Base-by-base conservation (phyloP, 2,888 invertebrate genomes). In the Epirrita christyi region DNA sequence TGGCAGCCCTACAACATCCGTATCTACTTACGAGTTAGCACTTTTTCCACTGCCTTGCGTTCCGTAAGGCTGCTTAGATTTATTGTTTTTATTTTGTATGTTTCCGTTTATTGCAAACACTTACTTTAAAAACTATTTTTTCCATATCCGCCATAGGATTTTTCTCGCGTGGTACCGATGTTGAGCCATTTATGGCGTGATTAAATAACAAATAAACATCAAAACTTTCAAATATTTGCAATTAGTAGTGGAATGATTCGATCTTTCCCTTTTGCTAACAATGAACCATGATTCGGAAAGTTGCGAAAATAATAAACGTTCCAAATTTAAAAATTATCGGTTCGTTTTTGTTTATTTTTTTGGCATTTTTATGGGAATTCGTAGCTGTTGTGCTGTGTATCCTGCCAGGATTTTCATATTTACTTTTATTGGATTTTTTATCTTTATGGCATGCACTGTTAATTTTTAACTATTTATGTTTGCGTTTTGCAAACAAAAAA, bases 21-120 rank as follows among this genome's bases (percentile, higher is more conserved):
- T 6, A 14, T 14, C 15, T 28, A 72, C 72, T 70, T 72, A 53
- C 72, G 75, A 77, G 75, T 80, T 79, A 76, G 81, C 80, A 72
- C 71, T 81, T 82, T 83, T 82, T 78, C 71, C 69, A 67, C 68
- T 64, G 68, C 66, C 71, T 51, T 41, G 59, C 50, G 64, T 59
- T 44, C 61, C 62, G 60, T 59, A 60, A 69, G 66, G 63, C 68
- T 63, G 67, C 64, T 64, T 64, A 59, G 67, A 71, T 72, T 73
- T 73, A 65, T 70, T 68, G 72, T 71, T 70, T 66, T 61, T 68
- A 71, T 67, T 67, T 68, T 66, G 29, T 50, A 55, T 59, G 38
- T 61, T 48, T 36, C 50, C 50, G 59, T 61, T 63, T 67, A 61
- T 64, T 58, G 55, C 43, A 36, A 43, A 49, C 50, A 46, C 29